Conservation (phyloP, 2,888 invertebrate genomes). For the Oscheius sp. region DNA sequence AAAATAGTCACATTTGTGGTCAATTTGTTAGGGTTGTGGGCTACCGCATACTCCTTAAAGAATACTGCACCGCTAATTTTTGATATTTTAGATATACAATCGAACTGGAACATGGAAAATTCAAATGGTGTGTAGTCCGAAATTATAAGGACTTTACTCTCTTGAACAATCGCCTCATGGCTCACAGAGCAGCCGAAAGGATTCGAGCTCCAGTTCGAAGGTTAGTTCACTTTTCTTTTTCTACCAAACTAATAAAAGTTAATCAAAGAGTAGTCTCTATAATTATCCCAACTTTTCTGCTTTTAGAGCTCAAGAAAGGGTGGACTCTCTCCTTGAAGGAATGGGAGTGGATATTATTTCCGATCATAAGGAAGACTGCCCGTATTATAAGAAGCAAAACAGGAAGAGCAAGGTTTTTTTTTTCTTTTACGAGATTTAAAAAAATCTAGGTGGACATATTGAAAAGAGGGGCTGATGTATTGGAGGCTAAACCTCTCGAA, state of each 20-base stretch:
- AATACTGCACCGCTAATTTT: too few species aligned
- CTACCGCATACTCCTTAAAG: too few species aligned
- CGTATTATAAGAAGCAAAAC: slow-evolving; percentile 44
- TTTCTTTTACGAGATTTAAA: background rate
- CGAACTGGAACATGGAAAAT: slow-evolving; percentile 85
- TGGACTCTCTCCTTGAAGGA: slow-evolving; percentile 54
- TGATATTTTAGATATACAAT: slow-evolving; percentile 87
- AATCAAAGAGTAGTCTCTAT: too few species aligned
- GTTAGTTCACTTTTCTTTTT: slow-evolving; percentile 41
- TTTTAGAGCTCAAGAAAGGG: slow-evolving; percentile 54
- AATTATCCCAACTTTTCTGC: too few species aligned
- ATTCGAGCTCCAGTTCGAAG: slow-evolving; percentile 66
- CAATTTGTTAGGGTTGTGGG: too few species aligned
- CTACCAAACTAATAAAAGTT: background rate
- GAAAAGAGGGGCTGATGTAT: slow-evolving; percentile 42
- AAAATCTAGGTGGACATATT: slow-evolving; percentile 43
- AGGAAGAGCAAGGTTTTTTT: slow-evolving; percentile 37
- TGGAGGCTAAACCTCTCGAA: slow-evolving; percentile 24
- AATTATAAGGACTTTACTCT: slow-evolving; percentile 92
- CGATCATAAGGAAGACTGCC: slow-evolving; percentile 61
- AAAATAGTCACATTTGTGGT: too few species aligned
- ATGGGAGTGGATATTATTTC: slow-evolving; percentile 53
- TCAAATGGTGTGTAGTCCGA: slow-evolving; percentile 86
- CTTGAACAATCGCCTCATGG: slow-evolving; percentile 85
- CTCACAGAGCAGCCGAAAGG: slow-evolving; percentile 73